phyloP scores from a whole-genome alignment of 2,888 invertebrate species.

The Adelognathus sp. region DNA sequence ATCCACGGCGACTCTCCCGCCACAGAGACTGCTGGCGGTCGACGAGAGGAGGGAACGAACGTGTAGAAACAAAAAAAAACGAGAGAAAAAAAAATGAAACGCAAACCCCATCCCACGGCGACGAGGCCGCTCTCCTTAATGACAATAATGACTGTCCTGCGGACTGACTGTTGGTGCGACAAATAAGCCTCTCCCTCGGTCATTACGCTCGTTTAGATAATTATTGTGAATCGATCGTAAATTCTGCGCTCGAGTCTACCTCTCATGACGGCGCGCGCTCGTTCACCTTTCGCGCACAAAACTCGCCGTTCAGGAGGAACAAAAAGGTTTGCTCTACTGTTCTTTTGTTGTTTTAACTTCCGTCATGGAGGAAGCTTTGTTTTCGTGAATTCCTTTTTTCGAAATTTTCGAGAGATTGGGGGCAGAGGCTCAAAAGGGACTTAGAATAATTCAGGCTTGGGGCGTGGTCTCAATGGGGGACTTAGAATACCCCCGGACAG shows the following conservation, averaged over 20 bases:
- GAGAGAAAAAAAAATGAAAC: background rate
- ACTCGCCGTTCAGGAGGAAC: background rate
- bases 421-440: background rate
- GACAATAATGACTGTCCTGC: conserved; percentile 71
- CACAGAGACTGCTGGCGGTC: background rate
- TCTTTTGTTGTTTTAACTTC: background rate
- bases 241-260: conserved; percentile 53
- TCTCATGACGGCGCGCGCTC: conserved; percentile 41
- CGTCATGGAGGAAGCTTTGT: background rate
- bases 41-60: background rate
- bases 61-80: too few relatives aligned
- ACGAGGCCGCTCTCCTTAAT: conserved; percentile 51
- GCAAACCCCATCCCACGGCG: conserved; percentile 43
- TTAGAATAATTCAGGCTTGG: too few relatives aligned
- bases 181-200: conserved; percentile 70
- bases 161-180: conserved; percentile 67
- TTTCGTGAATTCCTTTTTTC: too few relatives aligned
- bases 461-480: too few relatives aligned
- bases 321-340: background rate
- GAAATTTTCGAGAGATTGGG: background rate
- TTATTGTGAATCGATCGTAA: conserved; percentile 71
- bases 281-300: background rate
- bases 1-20: background rate
- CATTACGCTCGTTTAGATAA: conserved; percentile 71
- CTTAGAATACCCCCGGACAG: too few relatives aligned